phyloP scores from a whole-genome alignment of 2,113 vertebrate genomes.

The Hippocampus mohnikei region DNA sequence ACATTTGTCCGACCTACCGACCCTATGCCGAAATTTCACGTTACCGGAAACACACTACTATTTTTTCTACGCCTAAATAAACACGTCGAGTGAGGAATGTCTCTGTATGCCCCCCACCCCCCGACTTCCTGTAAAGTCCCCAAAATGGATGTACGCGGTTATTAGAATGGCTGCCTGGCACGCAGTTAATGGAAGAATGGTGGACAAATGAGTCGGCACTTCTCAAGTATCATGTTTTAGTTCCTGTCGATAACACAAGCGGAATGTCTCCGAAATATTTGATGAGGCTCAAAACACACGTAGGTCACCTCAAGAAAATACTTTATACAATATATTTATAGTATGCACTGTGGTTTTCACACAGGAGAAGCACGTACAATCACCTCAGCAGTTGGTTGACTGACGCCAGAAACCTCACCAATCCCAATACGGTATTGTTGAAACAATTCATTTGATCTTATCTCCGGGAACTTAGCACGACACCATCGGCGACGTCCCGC shows the following conservation, averaged over 20 bases:
- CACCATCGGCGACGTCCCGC: no score
- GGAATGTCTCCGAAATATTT: neutral
- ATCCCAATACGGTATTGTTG: constrained; percentile 94
- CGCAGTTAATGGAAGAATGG: neutral
- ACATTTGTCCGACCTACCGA: no score
- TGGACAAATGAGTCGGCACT: no score
- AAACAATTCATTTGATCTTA: neutral
- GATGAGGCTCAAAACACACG: neutral
- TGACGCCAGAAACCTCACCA: constrained; percentile 97
- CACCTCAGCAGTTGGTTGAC: constrained; percentile 99
- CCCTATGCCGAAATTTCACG: no score
- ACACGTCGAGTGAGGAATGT: constrained; percentile 35
- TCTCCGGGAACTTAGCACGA: no score
- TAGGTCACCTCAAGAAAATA: no score
- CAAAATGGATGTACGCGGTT: neutral
- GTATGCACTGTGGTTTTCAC: constrained; percentile 6
- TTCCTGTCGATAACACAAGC: no score
- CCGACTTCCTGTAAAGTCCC: neutral
- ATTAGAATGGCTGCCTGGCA: neutral
- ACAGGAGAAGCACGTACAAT: constrained; percentile 98
- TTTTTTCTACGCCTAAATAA: no score
- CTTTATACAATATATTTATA: no score
- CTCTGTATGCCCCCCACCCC: constrained; percentile 1
- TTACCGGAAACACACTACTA: no score
- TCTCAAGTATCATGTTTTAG: no score